Conservation (phyloP, 2,113 vertebrate genomes). For the Nerophis ophidion region DNA sequence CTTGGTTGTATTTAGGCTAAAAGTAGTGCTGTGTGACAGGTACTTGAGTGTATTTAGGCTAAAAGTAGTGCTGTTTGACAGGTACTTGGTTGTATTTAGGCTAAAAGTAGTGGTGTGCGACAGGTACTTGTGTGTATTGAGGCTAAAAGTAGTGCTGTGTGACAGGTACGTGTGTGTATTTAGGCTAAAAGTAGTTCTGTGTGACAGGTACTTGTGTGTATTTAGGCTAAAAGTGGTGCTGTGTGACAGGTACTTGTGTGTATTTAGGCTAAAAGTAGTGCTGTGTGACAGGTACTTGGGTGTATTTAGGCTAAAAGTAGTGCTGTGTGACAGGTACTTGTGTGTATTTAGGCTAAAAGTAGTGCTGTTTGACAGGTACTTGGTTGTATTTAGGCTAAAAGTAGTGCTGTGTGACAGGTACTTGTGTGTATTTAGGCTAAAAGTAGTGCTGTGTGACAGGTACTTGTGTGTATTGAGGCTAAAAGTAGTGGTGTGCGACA, state of each 20-base stretch:
- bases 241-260: constrained; percentile 74
- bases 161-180: no score
- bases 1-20: no score
- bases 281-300: constrained; percentile 71
- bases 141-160: background rate
- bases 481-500: constrained; percentile 5
- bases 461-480: no score
- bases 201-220: constrained; percentile 77
- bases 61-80: constrained; percentile 6
- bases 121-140: no score
- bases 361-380: constrained; percentile 59
- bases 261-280: background rate
- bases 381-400: no score
- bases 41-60: no score
- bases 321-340: constrained; percentile 68
- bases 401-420: constrained; percentile 53
- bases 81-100: no score
- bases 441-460: constrained; percentile 24
- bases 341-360: no score
- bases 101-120: background rate
- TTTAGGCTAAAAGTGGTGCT: background rate
- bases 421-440: no score
- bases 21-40: constrained; percentile 24
- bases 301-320: no score
- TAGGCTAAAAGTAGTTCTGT: background rate